These are phyloP conservation scores for Morinoia aosen DNA, from an alignment of 2,888 invertebrate genomes.

Conservation along the genomic window DNA sequence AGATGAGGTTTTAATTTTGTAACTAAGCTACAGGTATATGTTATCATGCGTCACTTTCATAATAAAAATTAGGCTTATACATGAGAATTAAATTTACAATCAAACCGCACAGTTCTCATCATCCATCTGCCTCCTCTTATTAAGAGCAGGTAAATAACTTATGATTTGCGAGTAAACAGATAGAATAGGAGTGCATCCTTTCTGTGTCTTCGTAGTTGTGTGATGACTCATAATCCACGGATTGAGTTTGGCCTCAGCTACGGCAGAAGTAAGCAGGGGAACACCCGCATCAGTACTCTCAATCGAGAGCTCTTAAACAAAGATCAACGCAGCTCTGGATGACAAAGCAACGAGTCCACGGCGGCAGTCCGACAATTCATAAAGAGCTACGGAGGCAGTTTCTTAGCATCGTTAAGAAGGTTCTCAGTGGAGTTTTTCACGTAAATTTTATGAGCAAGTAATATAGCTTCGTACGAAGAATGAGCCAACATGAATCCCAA, in stretches of 20 bases:
- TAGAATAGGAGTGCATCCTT: neutral
- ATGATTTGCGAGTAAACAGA: neutral
- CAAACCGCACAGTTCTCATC: neutral
- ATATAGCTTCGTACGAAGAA: neutral
- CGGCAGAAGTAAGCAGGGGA: neutral
- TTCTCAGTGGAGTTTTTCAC: neutral
- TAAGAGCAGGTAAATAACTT: neutral
- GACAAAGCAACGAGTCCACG: neutral
- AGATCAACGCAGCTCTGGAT: neutral
- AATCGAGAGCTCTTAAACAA: neutral
- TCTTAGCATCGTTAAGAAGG: neutral
- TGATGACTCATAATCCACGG: too few relatives aligned
- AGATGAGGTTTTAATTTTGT: too few relatives aligned
- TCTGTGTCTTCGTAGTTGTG: neutral
- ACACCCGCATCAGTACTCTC: neutral
- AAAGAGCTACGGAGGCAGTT: neutral
- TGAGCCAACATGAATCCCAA: neutral
- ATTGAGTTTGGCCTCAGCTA: neutral
- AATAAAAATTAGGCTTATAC: too few relatives aligned
- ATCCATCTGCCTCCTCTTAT: neutral
- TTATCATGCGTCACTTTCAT: too few relatives aligned
- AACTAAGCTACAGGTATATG: too few relatives aligned
- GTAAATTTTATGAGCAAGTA: neutral
- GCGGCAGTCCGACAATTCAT: neutral
- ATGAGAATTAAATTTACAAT: neutral